Evolutionary conservation across 2,797 vertebrate genomes (phyloP), one percentile per base, ranked within the genome.

Genomic region (Scarus forsteni): DNA sequence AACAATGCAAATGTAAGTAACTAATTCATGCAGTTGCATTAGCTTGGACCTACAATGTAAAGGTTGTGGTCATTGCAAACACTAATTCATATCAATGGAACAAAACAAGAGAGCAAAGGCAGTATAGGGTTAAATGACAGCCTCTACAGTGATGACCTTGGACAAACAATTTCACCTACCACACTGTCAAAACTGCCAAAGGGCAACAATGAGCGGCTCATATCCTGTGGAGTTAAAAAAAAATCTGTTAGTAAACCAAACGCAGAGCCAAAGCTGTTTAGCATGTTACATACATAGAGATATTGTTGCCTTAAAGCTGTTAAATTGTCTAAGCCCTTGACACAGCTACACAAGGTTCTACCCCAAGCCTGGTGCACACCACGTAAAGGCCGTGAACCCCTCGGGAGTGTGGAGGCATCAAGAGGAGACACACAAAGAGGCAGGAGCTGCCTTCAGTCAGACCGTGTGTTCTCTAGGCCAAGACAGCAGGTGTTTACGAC

Each of bases 201-300:
- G 65, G 94, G 95, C 61, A 93, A 68, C 80, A 95, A 80, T 64
- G 93, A 94, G 50, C 66, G 91, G 84, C 88, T 95, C 59, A 88
- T 80, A 46, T 90, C 93, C 95, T 96, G 89, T 64, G 85, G 91
- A 89, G 87, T 67, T 27, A 87, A 81, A 83, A 46, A 71, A 57
- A 87, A 81, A 83, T 44, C 71, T 59, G 73, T 55, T 16, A 73
- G 13, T 74, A 75, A 34, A 77, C 27, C 27, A 27, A 27, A 27
- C 27, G 4, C 27, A 27, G 27, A 27, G 27, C 27, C 27, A n/a
- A 18, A 19, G 13, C 27, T 66, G 13, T 19, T 40, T 35, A 51
- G 12, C 16, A 55, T 49, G 35, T 36, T 45, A 34, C 5, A 36
- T 39, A 36, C 44, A 51, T 19, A 40, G 34, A 34, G n/a, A 34